Percentiles rank a stretch among this genome's conserved stretches.
These are phyloP conservation scores for Macrobrachium rosenbergii DNA, from an alignment of 1,140 invertebrate species.

Conservation along the genomic window DNA sequence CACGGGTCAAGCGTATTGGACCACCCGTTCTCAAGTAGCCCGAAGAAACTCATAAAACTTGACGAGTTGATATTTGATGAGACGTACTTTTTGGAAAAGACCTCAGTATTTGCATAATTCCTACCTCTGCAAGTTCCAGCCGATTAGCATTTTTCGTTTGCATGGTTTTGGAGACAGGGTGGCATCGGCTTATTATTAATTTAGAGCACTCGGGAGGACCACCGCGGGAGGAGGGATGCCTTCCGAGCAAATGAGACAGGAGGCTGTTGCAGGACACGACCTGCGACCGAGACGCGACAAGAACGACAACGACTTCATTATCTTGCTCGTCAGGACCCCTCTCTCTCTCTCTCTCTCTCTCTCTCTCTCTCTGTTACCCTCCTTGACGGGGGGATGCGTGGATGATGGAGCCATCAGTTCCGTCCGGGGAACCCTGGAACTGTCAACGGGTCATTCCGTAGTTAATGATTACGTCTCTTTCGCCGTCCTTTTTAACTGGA, in stretches of 20 bases:
- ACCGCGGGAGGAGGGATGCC: constrained; percentile 14
- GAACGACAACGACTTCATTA: constrained; percentile 1
- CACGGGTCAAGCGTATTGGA: constrained; percentile 30
- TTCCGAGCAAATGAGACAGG: neutral
- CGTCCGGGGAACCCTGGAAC: neutral
- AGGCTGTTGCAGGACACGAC: constrained; percentile 5
- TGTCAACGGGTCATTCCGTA: neutral
- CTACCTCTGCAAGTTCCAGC: constrained; percentile 39
- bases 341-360: neutral
- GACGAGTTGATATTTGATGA: constrained; percentile 58
- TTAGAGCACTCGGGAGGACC: constrained; percentile 38
- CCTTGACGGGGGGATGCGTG: neutral
- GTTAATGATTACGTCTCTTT: no score
- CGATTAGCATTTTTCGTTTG: constrained; percentile 48
- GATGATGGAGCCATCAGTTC: neutral
- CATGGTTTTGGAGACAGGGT: constrained; percentile 58
- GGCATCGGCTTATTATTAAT: constrained; percentile 33
- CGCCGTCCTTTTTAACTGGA: no score
- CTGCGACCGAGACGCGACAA: neutral
- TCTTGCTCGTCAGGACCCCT: neutral
- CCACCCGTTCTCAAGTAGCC: constrained; percentile 47
- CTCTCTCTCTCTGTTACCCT: neutral
- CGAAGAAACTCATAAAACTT: constrained; percentile 49
- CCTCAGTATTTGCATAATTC: constrained; percentile 50
- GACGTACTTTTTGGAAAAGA: constrained; percentile 43